Evolutionary conservation across 2,888 invertebrate species (phyloP), one percentile per base, ranked within the genome.

Genomic region (Pseudoips prasinana): DNA sequence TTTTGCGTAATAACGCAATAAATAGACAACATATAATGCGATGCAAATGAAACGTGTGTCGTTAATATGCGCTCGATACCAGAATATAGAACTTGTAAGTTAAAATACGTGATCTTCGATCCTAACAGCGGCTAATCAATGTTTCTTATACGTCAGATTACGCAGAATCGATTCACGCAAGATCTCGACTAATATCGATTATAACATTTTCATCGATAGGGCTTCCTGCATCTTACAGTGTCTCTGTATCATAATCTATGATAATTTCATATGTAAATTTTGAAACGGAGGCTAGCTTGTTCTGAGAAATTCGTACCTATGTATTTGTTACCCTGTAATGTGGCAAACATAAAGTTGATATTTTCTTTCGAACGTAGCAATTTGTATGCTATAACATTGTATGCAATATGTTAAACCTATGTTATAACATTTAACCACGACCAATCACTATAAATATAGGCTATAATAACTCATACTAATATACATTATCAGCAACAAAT

Each of bases 251-350:
- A 67, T 71, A 72, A 71, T 71, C 60, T 71, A 68, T 71, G 60
- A 73, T 76, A 74, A 76, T 78, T 76, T 77, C 63, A 62, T 73
- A 79, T 81, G 78, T 71, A 70, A 77, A 79, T 81, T 73, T 41
- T 42, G 48, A 43, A 70, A 68, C 59, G 58, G 61, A 57, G 47
- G 50, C 45, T 48, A 39, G 51, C 35, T 39, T 48, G 48, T 73
- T 73, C 74, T 63, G 38, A 55, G 73, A 71, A 73, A 51, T 61
- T 59, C 36, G 42, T 55, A 43, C 39, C 45, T 50, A 49, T 41
- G 46, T 46, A 61, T 48, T 59, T 44, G 46, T 33, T 38, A 37
- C 36, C 41, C 36, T 31, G 39, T 26, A 47, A 41, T 36, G 29
- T 31, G 33, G 22, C n/a, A n/a, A n/a, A n/a, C n/a, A n/a, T n/a